These are phyloP conservation scores for Drosophila neotestacea DNA, from an alignment of 2,888 invertebrate species.

Conservation along the genomic window DNA sequence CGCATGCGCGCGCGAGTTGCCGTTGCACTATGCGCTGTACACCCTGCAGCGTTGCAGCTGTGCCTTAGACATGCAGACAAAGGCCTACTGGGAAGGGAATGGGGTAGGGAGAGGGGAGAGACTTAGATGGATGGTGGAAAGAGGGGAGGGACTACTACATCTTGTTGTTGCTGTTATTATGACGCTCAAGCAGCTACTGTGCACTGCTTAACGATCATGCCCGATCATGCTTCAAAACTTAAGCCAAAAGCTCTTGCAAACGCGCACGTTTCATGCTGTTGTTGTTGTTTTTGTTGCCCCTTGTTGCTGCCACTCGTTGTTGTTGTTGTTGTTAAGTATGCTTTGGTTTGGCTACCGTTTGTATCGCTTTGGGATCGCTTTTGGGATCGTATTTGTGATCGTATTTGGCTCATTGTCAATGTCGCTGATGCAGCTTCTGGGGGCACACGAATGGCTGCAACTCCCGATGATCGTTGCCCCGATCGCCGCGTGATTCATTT, in stretches of 20 bases:
- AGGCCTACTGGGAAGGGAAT: conserved; percentile 17
- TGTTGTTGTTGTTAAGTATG: conserved; percentile 31
- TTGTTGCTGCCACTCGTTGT: conserved; percentile 9
- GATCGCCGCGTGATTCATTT: conserved; percentile 76
- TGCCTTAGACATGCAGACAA: conserved; percentile 56
- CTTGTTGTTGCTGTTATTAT: conserved; percentile 80
- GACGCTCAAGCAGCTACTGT: conserved; percentile 80
- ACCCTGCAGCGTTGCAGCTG: conserved; percentile 81
- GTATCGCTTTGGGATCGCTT: conserved; percentile 62
- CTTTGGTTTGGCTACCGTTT: conserved; percentile 73
- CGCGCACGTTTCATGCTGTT: conserved; percentile 70
- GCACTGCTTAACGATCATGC: conserved; percentile 74
- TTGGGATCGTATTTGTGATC: conserved; percentile 57
- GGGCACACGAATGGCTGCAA: conserved; percentile 41
- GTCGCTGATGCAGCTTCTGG: conserved; percentile 60
- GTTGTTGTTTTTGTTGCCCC: conserved; percentile 24
- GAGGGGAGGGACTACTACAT: conserved; percentile 50
- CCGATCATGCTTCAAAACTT: conserved; percentile 75
- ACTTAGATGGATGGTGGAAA: not conserved
- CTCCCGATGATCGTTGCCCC: conserved; percentile 15
- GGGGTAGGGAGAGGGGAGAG: not conserved
- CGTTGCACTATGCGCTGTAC: conserved; percentile 61
- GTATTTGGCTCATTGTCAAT: conserved; percentile 79
- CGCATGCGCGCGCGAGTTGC: conserved; percentile 67
- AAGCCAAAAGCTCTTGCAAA: conserved; percentile 77